phyloP scores from a whole-genome alignment of 2,888 invertebrate species.

The Tenthredo mesomela region DNA sequence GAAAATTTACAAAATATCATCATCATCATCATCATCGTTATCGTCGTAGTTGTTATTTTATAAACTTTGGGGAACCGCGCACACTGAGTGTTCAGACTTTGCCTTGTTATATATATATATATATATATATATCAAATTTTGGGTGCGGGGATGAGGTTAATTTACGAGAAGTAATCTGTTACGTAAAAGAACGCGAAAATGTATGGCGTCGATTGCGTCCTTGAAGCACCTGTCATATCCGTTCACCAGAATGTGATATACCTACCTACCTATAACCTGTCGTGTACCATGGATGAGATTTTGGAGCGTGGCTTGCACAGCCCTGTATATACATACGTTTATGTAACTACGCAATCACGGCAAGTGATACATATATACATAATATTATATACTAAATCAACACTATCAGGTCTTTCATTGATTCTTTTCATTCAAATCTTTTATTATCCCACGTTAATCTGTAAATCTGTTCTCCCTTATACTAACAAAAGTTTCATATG shows the following conservation, averaged over 20 bases:
- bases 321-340: not conserved
- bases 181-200: slow-evolving; percentile 24
- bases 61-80: too few species aligned
- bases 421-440: not conserved
- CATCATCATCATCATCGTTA: too few species aligned
- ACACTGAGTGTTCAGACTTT: too few species aligned
- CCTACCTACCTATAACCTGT: not conserved
- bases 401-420: not conserved
- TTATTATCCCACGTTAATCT: not conserved
- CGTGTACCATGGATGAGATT: not conserved
- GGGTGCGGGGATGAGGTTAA: slow-evolving; percentile 1
- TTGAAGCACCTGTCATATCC: slow-evolving; percentile 32
- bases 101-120: not conserved
- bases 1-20: too few species aligned
- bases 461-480: not conserved
- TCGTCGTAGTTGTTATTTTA: too few species aligned
- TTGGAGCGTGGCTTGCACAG: not conserved
- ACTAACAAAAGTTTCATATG: not conserved
- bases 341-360: not conserved
- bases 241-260: not conserved
- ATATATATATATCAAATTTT: not conserved
- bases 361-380: not conserved
- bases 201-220: not conserved
- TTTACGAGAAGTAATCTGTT: not conserved
- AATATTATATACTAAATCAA: too few species aligned